These are phyloP conservation scores for Neodon shergylaensis DNA, from an alignment of 2,113 vertebrate species.

Conservation along the genomic window DNA sequence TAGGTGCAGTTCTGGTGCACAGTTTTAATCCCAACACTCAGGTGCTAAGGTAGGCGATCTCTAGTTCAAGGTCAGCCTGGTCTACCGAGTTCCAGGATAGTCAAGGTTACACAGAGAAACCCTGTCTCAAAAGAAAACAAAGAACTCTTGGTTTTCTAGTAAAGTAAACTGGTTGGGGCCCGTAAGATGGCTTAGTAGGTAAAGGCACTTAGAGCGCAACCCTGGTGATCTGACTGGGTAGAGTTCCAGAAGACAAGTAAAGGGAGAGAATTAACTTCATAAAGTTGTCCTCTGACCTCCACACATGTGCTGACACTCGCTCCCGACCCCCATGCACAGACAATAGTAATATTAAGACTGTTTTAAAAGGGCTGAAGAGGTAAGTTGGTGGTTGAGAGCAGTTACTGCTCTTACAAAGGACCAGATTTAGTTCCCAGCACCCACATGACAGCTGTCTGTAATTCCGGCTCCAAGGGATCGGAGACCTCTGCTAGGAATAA, in stretches of 20 bases:
- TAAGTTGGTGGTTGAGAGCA: neutral
- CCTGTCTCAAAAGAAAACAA: neutral
- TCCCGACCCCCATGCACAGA: neutral
- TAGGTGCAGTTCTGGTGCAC: neutral
- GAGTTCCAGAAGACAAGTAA: neutral
- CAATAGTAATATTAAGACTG: neutral
- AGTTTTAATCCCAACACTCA: neutral
- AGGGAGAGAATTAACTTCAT: neutral
- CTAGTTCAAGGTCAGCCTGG: neutral
- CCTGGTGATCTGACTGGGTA: neutral
- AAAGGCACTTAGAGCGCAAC: neutral
- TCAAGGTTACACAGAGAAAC: neutral
- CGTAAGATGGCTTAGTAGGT: neutral
- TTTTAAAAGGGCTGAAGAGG: neutral
- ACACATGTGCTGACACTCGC: neutral
- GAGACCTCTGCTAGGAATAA: too few species aligned
- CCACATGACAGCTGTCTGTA: neutral
- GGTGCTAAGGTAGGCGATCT: neutral
- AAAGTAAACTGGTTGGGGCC: too few species aligned
- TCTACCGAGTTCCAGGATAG: neutral
- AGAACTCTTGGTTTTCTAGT: neutral
- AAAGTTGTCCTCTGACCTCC: neutral
- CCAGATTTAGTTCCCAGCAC: neutral
- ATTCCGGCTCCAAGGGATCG: neutral
- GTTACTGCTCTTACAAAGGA: neutral